phyloP scores from a whole-genome alignment of 2,888 invertebrate species.

The Acronicta aceris region DNA sequence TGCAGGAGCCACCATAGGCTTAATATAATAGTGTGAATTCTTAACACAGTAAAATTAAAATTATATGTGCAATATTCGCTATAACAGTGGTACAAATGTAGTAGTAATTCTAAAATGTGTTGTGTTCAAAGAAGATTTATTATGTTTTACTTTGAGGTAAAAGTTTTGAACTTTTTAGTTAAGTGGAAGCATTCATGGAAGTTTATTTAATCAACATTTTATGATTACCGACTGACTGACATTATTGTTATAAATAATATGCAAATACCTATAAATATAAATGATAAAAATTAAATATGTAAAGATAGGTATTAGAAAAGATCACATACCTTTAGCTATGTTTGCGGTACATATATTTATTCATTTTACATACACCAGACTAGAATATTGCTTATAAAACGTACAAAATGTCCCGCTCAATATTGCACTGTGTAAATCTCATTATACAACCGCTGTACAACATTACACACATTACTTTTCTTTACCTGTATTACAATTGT shows the following conservation, averaged over 20 bases:
- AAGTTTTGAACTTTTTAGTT: constrained; percentile 17
- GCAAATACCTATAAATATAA: constrained; percentile 3
- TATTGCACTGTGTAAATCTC: constrained; percentile 44
- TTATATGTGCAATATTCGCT: constrained; percentile 16
- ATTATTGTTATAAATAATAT: not conserved
- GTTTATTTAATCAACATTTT: not conserved
- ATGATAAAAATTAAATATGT: constrained; percentile 1
- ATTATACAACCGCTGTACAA: constrained; percentile 24
- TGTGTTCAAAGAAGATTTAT: not conserved
- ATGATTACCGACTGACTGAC: not conserved
- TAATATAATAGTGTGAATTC: constrained; percentile 29
- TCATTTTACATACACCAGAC: constrained; percentile 30
- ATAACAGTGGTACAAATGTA: constrained; percentile 14
- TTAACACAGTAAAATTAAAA: constrained; percentile 23
- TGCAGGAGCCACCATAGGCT: constrained; percentile 20
- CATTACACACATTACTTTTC: not conserved
- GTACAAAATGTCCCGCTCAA: constrained; percentile 36
- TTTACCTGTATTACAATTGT: not conserved
- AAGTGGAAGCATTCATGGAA: constrained; percentile 17
- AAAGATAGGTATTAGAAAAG: not conserved
- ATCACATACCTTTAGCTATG: not conserved
- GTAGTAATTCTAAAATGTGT: constrained; percentile 6
- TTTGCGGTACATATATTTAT: not conserved
- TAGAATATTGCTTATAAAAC: constrained; percentile 43
- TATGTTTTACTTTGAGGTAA: constrained; percentile 12